These are phyloP conservation scores for Melanostoma scalare DNA, from an alignment of 2,888 invertebrate genomes.

Conservation along the genomic window DNA sequence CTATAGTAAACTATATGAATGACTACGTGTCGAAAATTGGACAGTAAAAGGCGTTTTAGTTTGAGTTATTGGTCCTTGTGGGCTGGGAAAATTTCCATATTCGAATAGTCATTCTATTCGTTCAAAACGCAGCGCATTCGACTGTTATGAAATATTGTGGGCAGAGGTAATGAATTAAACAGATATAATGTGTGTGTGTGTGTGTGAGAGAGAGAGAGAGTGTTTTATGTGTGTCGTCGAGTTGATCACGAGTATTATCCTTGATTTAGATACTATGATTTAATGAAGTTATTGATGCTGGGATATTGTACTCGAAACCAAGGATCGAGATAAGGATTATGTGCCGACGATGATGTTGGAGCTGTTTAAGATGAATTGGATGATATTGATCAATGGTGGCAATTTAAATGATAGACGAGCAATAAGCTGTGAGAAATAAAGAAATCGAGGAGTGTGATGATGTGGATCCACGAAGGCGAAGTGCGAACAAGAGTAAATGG, in stretches of 20 bases:
- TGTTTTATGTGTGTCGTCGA: conserved; percentile 63
- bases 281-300: conserved; percentile 64
- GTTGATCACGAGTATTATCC: conserved; percentile 56
- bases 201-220: conserved; percentile 68
- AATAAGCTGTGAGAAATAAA: conserved; percentile 37
- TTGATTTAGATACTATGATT: conserved; percentile 63
- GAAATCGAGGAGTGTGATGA: neutral
- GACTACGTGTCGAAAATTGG: conserved; percentile 79
- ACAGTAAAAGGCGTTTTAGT: conserved; percentile 80
- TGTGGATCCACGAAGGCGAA: too few relatives aligned
- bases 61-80: conserved; percentile 76
- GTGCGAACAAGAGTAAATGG: too few relatives aligned
- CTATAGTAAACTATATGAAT: conserved; percentile 75
- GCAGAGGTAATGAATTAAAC: conserved; percentile 69
- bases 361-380: conserved; percentile 53
- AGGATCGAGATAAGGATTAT: conserved; percentile 60
- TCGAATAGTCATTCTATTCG: neutral
- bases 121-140: conserved; percentile 22
- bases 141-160: conserved; percentile 70
- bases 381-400: conserved; percentile 58
- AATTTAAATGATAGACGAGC: conserved; percentile 50
- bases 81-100: conserved; percentile 72
- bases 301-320: conserved; percentile 40
- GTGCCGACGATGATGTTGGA: conserved; percentile 9
- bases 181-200: conserved; percentile 2